Conservation (phyloP, 2,797 vertebrate species). For the Dryobates pubescens region DNA sequence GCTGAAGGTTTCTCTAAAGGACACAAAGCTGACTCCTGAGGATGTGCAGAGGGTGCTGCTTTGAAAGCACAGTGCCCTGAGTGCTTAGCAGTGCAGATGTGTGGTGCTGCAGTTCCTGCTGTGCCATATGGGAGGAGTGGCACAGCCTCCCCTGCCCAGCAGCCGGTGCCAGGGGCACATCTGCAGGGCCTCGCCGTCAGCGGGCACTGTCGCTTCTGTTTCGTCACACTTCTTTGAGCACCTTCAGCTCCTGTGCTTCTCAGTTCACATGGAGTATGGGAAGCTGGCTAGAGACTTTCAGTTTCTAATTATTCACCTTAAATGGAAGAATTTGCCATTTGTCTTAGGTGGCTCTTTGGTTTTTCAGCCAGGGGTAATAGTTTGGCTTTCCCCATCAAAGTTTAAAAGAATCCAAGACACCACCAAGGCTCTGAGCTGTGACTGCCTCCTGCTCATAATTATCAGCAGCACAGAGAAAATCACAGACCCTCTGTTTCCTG, state of each 20-base stretch:
- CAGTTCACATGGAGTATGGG: slow-evolving; percentile 25
- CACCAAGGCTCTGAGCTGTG: slow-evolving; percentile 39
- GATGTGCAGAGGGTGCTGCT: background rate
- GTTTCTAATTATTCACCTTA: slow-evolving; percentile 68
- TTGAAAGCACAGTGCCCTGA: background rate
- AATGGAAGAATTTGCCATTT: slow-evolving; percentile 69
- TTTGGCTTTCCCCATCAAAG: slow-evolving; percentile 35
- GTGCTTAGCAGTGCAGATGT: background rate
- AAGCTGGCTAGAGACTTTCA: slow-evolving; percentile 67
- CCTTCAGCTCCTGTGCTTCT: background rate
- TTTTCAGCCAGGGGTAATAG: slow-evolving; percentile 49
- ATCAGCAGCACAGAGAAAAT: slow-evolving; percentile 46
- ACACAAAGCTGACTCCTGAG: background rate
- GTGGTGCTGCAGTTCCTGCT: background rate
- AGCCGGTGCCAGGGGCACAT: slow-evolving; percentile 27
- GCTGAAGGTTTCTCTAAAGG: background rate
- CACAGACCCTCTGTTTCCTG: slow-evolving; percentile 40
- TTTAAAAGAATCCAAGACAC: slow-evolving; percentile 7
- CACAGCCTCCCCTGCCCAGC: background rate
- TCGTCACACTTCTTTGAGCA: slow-evolving; percentile 48
- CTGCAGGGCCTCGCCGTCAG: background rate
- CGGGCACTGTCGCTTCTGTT: background rate
- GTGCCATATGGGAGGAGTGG: slow-evolving; percentile 8
- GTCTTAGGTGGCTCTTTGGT: slow-evolving; percentile 4
- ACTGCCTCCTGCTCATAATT: slow-evolving; percentile 65